Evolutionary conservation across 2,113 vertebrate genomes (phyloP).

Genomic region (Circaetus gallicus): DNA sequence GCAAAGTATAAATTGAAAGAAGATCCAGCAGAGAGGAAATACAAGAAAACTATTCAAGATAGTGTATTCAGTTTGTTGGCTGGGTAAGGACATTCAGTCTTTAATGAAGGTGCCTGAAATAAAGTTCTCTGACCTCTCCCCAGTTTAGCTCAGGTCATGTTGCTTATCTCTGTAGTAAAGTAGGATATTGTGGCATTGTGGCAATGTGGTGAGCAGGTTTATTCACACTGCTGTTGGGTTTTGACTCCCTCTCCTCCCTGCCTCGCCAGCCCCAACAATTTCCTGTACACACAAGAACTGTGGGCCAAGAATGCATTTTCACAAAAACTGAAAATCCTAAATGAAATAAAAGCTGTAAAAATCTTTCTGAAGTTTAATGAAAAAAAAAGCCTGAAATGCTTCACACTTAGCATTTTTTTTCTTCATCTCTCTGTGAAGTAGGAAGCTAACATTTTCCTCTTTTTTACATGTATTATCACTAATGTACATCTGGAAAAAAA

Average conservation of each 20-base stretch:
- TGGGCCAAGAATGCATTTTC: not conserved
- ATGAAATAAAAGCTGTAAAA: not conserved
- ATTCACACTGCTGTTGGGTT: not conserved
- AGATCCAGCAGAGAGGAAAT: not conserved
- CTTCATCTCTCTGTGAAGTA: not conserved
- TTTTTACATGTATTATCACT: not conserved
- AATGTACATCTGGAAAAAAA: not conserved
- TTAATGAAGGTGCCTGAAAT: not conserved
- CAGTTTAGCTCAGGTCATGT: not conserved
- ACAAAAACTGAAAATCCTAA: not conserved
- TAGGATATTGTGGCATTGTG: not conserved
- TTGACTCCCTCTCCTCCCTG: not conserved
- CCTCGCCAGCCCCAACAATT: fast-evolving
- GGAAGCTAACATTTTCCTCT: not conserved
- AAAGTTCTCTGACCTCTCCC: not conserved
- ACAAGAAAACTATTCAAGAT: not conserved
- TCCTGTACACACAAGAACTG: not conserved
- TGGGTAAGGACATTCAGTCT: not conserved
- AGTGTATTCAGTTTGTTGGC: not conserved
- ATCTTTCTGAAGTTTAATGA: not conserved
- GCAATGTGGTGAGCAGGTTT: not conserved
- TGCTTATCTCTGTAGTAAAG: not conserved
- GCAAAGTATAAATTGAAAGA: not conserved
- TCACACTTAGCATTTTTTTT: not conserved
- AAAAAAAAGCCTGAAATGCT: not conserved